Evolutionary conservation across 2,888 invertebrate genomes (phyloP), one percentile per base, ranked within the genome.

Genomic region (Polymixis lichenea): DNA sequence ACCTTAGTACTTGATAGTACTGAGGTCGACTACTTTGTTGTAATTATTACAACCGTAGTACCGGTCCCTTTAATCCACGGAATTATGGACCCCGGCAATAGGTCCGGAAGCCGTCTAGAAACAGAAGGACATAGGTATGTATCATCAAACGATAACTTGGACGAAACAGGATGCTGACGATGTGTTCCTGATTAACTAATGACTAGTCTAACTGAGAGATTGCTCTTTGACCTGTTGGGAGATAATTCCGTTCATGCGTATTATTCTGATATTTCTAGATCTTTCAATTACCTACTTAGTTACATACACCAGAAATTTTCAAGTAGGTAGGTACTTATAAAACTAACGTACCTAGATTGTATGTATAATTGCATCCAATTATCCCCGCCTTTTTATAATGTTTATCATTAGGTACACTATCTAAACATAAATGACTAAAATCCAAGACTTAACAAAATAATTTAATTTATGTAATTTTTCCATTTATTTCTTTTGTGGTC

Each of bases 101-200:
- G 28, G 19, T 61, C 77, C 60, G 61, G 64, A 65, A 66, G 43
- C 19, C 46, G 55, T 28, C 64, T 69, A 75, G 66, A 72, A 80
- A 77, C 72, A 84, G 49, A 60, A 73, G 71, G 56, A 61, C 55
- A 58, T 84, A 60, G 61, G 62, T 84, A 60, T 58, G 68, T 77
- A 84, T 82, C 71, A 80, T 77, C 81, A 81, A 78, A 86, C 72
- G 68, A 70, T 83, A 72, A 65, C 65, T 65, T 67, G 61, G 68
- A 72, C 67, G 78, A 67, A 78, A 81, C 89, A 83, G 90, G 89
- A 90, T 83, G 89, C 75, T 82, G 75, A 78, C 83, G 86, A 89
- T 90, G 88, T 87, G 83, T 89, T 86, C 90, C 89, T 86, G 84
- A 90, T 91, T 91, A 91, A 75, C 85, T 87, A 88, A 87, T 88